phyloP scores from a whole-genome alignment of 2,888 invertebrate genomes.

The Coenonympha arcania region DNA sequence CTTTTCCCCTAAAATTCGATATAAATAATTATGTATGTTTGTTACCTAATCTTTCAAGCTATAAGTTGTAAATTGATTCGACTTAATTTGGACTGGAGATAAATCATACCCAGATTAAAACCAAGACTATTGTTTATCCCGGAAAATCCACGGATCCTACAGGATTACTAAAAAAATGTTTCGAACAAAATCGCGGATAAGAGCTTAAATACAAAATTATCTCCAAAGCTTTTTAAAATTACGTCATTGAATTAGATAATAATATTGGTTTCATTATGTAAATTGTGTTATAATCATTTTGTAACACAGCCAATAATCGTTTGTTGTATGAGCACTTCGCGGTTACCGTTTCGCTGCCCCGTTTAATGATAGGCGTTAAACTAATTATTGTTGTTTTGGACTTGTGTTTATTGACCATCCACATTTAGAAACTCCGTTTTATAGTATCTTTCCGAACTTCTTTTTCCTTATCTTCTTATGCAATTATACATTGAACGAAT shows the following conservation, averaged over 20 bases:
- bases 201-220: no score
- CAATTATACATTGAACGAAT: background rate
- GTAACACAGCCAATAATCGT: background rate
- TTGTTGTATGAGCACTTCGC: background rate
- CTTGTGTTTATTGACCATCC: background rate
- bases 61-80: no score
- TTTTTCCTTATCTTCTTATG: background rate
- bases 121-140: no score
- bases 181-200: no score
- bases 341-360: background rate
- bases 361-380: conserved; percentile 1
- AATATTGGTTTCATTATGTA: background rate
- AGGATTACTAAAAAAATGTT: no score
- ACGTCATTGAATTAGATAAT: background rate
- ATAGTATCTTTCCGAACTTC: background rate
- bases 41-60: no score
- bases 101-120: no score
- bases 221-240: background rate
- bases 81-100: no score
- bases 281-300: conserved; percentile 1
- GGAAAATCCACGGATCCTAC: no score
- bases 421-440: background rate
- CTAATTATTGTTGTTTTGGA: background rate
- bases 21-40: no score
- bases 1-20: no score